Base-by-base conservation (phyloP, 2,888 invertebrate genomes). In the Ormyrus pomaceus region DNA sequence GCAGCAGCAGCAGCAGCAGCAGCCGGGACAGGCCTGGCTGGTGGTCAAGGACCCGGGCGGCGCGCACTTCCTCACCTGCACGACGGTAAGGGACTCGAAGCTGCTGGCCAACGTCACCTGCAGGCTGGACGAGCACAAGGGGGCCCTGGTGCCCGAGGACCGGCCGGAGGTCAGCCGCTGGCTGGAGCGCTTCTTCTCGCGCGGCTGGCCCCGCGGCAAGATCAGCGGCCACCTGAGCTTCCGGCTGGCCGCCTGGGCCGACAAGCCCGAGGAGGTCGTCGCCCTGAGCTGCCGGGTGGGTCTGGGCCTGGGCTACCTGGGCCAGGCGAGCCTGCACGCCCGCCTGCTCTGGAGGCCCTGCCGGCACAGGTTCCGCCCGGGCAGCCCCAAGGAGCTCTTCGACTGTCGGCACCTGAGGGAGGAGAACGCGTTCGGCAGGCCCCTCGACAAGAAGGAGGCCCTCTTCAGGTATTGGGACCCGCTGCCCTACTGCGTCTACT, bases 391-490 rank as follows among this genome's bases (percentile, higher is more conserved):
- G 91, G 64, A 34, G 34, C 34, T 34, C 34, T 34, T 34, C 86
- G 91, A 34, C 34, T 34, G 76, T 91, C 8, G 68, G 84, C 92
- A n/a, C 13, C 10, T 9, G 4, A 34, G 34, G 4, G 34, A 34
- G 59, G 62, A 91, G 19, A 86, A 4, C 34, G 34, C 92, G 19
- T 90, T 92, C 6, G 55, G 46, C 61, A 19, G 7, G 13, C 51
- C n/a, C 8, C 53, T 80, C 8, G 77, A 96, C 86, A 95, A 95
- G 84, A 92, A 95, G 59, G 96, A 96, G 87, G 96, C 95, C 0
- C 91, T 96, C 0, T 96, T 96, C 87, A 93, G 94, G 6, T 95
- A 95, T 87, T 96, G 96, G 96, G 96, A 96, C 88, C 96, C 96
- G 6, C 88, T 96, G 85, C 96, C 96, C 0, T 96, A 96, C 88